Evolutionary conservation across 1,140 invertebrate species (phyloP), one percentile per base, ranked within the genome.

Genomic region (Oncopodura yosiiana): DNA sequence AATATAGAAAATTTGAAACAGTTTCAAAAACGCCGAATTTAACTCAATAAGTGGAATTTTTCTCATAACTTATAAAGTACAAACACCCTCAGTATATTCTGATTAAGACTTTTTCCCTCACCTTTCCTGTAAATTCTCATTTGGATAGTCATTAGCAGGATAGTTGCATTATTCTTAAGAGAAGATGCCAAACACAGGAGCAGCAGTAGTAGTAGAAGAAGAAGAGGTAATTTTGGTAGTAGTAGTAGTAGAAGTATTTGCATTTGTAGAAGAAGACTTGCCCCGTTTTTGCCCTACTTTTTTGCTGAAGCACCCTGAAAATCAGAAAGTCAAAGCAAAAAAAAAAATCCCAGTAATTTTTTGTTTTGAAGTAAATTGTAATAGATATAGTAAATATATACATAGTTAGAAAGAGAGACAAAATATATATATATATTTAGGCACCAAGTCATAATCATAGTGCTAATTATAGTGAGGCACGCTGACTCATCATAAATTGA

Each of bases 251-350:
- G 32, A n/a, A 16, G 18, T 46, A 30, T 46, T 46, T 43, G 24
- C 19, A 26, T 21, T 26, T 43, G 9, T 46, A 30, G 30, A 30
- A 16, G 44, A 16, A 46, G 29, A 21, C 34, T 46, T 46, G 12
- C 19, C 44, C 44, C 44, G 44, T 21, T 46, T 46, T 46, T 46
- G 30, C 21, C 44, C 44, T 46, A 46, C 44, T 32, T 46, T 46
- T 46, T 46, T 27, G 44, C 44, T 12, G 44, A 46, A 46, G 44
- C 44, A 46, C 44, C 44, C 44, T 46, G 44, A 32, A n/a, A n/a
- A n/a, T n/a, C n/a, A n/a, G n/a, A n/a, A n/a, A n/a, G n/a, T 46
- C 27, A 30, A 27, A 46, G 44, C 30, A 46, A 46, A 46, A 46
- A 23, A 32, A 32, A 16, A 32, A 46, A 19, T 46, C 23, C 44